Percentiles rank a stretch among this genome's conserved stretches.
Evolutionary conservation across 2,113 vertebrate species (phyloP).

Genomic region (Haplotaxodon microlepis): DNA sequence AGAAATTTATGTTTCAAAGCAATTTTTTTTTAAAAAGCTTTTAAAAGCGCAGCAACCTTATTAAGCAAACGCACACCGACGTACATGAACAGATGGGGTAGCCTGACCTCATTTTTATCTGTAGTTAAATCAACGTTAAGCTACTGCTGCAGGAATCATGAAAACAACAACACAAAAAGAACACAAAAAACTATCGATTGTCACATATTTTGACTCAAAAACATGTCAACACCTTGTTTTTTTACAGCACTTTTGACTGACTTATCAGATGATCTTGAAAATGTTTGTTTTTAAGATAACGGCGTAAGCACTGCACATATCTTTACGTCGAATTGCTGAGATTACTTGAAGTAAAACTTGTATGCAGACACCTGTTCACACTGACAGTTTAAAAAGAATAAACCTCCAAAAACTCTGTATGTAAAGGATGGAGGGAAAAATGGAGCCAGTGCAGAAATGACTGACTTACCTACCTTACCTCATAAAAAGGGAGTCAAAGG

Average conservation of each 20-base stretch:
- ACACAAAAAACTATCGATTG: not conserved
- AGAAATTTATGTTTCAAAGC: not conserved
- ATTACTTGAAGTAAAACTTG: not conserved
- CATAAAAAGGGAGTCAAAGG: not conserved
- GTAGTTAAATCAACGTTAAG: not conserved
- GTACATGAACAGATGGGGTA: not conserved
- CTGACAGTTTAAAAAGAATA: not conserved
- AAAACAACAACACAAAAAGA: not conserved
- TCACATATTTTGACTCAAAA: not conserved
- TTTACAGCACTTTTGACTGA: not conserved
- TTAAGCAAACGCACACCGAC: not conserved
- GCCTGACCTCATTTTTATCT: not conserved
- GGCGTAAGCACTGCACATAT: fast-evolving
- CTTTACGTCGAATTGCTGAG: not conserved
- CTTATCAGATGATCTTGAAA: not conserved
- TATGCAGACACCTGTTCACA: not conserved
- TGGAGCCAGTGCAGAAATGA: not conserved
- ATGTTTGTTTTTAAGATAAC: not conserved
- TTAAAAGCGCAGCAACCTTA: not conserved
- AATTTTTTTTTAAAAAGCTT: fast-evolving
- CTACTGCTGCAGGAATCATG: not conserved
- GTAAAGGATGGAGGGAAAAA: not conserved
- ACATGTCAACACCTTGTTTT: not conserved
- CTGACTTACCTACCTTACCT: not conserved
- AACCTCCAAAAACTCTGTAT: not conserved